Evolutionary conservation across 2,888 invertebrate genomes (phyloP), one percentile per base, ranked within the genome.

Genomic region (Aleiodes leptofemur): DNA sequence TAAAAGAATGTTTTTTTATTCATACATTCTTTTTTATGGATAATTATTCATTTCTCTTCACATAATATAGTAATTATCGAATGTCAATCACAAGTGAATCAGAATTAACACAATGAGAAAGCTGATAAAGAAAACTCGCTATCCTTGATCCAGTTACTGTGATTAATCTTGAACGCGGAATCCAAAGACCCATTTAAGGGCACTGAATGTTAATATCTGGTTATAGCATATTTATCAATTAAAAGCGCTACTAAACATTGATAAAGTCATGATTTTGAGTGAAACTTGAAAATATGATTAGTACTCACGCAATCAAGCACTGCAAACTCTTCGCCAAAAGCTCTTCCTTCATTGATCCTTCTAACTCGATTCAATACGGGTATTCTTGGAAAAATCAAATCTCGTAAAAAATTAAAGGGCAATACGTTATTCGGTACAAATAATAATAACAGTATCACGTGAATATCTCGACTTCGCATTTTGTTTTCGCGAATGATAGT

Each of bases 261-360:
- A 53, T 16, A 53, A 8, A 53, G 11, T 14, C 4, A 6, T 53
- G 4, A 53, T 53, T 34, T 34, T 4, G 6, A 6, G 6, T 34
- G 3, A 34, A 34, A 34, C 34, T 34, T 14, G 3, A 9, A 55
- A 55, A 55, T 14, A n/a, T 55, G 3, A 55, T 55, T 55, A 55
- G 11, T 51, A 75, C 71, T 75, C 16, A 75, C 75, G 59, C 66
- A 72, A 50, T 75, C 75, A 11, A 75, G 48, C n/a, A 68, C 66
- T 8, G 64, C 61, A 14, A 31, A 34, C 0, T 71, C 50, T n/a
- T 34, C 16, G 4, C 9, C 50, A 51, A 38, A 14, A 31, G 69
- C 23, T 38, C 53, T 66, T 8, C 51, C 48, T 51, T 31, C 6
- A n/a, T 34, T 50, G 0, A 38, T 13, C 16, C 11, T 64, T 7